phyloP scores from a whole-genome alignment of 2,888 invertebrate species.

The Capitulum mitella region DNA sequence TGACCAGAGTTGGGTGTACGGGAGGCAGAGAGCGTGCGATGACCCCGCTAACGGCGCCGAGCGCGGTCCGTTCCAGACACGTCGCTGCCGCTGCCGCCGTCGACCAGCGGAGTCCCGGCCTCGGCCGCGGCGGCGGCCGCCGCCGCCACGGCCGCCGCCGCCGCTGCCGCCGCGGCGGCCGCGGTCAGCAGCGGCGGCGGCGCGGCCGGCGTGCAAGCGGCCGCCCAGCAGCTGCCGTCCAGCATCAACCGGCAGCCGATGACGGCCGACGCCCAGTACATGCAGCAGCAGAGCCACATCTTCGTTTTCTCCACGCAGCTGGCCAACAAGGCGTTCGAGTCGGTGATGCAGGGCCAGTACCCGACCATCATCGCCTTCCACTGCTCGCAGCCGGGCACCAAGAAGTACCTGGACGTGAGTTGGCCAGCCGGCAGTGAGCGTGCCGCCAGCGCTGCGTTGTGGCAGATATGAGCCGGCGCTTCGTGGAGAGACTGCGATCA shows the following conservation, averaged over 20 bases:
- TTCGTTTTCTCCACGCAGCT: conserved; percentile 92
- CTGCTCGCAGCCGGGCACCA: conserved; percentile 89
- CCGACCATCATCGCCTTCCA: conserved; percentile 90
- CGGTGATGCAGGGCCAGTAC: conserved; percentile 79
- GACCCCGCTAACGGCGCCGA: too few relatives aligned
- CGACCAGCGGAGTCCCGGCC: neutral
- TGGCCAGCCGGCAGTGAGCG: too few relatives aligned
- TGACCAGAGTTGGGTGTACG: too few relatives aligned
- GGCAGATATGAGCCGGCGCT: too few relatives aligned
- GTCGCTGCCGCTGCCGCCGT: neutral
- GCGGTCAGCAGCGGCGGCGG: conserved; percentile 31
- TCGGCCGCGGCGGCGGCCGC: neutral
- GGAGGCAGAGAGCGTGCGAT: too few relatives aligned
- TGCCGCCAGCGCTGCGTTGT: too few relatives aligned
- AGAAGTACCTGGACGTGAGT: conserved; percentile 79
- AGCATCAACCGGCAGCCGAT: conserved; percentile 62
- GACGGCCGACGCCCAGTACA: conserved; percentile 75
- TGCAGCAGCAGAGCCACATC: conserved; percentile 96
- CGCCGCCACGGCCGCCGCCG: neutral
- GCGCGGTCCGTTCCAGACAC: neutral
- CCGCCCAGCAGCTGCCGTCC: conserved; percentile 55
- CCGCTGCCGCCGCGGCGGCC: neutral
- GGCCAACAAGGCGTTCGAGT: conserved; percentile 91
- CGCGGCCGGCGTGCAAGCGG: conserved; percentile 36
- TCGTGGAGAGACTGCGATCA: too few relatives aligned